A percentile compares a stretch with the other conserved stretches of the same genome.
Evolutionary conservation across 2,113 vertebrate genomes (phyloP).

Genomic region (Gallinago jamesoni): DNA sequence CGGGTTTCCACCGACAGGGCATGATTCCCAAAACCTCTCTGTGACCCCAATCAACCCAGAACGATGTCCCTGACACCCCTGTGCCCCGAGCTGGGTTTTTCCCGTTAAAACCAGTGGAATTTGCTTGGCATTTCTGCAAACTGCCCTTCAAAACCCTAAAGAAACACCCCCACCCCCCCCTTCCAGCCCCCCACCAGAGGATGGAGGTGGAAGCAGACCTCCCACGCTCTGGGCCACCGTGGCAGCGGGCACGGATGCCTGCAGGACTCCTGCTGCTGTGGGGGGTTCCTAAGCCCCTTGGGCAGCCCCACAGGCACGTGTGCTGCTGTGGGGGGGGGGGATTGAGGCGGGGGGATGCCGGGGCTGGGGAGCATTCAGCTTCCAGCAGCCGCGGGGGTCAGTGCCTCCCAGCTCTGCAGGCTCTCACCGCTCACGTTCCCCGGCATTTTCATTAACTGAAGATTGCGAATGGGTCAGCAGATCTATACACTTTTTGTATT

Average conservation of each 20-base stretch:
- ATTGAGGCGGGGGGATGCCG: neutral
- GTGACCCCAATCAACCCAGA: rapidly evolving
- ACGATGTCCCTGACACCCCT: rapidly evolving
- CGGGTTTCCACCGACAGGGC: neutral
- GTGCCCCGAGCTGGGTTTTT: rapidly evolving
- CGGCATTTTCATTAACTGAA: conserved; percentile 24
- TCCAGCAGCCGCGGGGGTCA: neutral
- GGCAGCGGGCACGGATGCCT: neutral
- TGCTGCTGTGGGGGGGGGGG: rapidly evolving
- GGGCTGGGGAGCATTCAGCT: neutral
- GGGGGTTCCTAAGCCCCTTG: neutral
- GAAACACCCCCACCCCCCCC: neutral
- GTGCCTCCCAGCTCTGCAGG: neutral
- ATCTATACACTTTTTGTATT: conserved; percentile 30
- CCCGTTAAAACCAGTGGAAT: rapidly evolving
- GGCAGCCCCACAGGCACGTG: neutral
- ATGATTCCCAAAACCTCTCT: rapidly evolving
- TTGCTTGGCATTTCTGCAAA: neutral
- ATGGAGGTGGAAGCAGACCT: neutral
- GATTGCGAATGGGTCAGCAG: conserved; percentile 50
- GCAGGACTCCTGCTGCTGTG: neutral
- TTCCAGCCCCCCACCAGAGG: neutral
- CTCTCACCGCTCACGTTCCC: neutral
- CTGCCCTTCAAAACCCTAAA: neutral
- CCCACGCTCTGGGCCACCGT: neutral